These are phyloP conservation scores for Lepidochitona cinerea DNA, from an alignment of 2,888 invertebrate species.

Conservation along the genomic window DNA sequence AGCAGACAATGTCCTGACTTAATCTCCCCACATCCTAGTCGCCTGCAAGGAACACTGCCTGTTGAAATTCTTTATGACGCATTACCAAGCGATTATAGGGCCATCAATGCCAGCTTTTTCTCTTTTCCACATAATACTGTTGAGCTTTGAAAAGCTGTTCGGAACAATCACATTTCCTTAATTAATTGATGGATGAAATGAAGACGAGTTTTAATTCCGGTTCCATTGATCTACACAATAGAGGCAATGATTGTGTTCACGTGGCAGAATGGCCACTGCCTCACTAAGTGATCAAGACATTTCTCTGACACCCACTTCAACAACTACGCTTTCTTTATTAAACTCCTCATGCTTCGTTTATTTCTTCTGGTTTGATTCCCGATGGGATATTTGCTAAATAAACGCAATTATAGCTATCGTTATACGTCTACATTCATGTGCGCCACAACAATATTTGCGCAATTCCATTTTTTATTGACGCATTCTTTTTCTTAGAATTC, in stretches of 20 bases:
- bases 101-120: not conserved
- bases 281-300: too few relatives aligned
- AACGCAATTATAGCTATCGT: too few relatives aligned
- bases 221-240: not conserved
- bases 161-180: slow-evolving; percentile 3
- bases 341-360: too few relatives aligned
- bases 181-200: slow-evolving; percentile 4
- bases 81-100: not conserved
- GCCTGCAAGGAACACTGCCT: not conserved
- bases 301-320: not conserved
- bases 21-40: not conserved
- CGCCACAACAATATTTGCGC: too few relatives aligned
- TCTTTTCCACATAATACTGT: not conserved
- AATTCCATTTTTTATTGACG: too few relatives aligned
- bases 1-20: not conserved
- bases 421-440: too few relatives aligned
- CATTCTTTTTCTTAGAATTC: too few relatives aligned
- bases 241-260: not conserved
- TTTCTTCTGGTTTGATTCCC: too few relatives aligned
- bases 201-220: not conserved
- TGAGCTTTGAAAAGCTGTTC: not conserved
- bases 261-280: not conserved
- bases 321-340: not conserved
- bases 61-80: not conserved
- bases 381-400: too few relatives aligned